phyloP scores from a whole-genome alignment of 2,888 invertebrate species.

The Erebia palarica region DNA sequence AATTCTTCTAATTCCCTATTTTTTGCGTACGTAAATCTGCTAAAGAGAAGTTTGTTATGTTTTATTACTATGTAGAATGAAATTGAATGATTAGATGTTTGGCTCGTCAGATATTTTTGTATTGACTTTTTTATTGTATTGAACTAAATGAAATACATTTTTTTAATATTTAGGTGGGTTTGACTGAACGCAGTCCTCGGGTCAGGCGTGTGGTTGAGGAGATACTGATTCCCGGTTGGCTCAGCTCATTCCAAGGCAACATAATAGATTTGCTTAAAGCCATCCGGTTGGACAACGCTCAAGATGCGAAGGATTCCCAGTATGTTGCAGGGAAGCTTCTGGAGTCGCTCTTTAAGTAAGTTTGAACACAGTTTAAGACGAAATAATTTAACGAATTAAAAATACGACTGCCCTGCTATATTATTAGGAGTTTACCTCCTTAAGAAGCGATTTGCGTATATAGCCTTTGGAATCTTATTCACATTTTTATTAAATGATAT shows the following conservation, averaged over 20 bases:
- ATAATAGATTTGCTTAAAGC: constrained; percentile 88
- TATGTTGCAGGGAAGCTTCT: constrained; percentile 76
- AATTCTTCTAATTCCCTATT: too few relatives aligned
- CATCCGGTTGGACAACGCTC: constrained; percentile 86
- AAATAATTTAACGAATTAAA: too few relatives aligned
- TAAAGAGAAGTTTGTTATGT: too few relatives aligned
- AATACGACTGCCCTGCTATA: too few relatives aligned
- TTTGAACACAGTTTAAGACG: too few relatives aligned
- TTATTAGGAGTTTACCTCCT: too few relatives aligned
- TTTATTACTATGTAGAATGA: too few relatives aligned
- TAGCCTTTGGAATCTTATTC: too few relatives aligned
- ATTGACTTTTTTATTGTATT: neutral
- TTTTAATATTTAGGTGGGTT: constrained; percentile 61
- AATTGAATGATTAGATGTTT: too few relatives aligned
- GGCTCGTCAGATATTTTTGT: neutral
- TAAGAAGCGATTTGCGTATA: too few relatives aligned
- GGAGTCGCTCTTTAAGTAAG: constrained; percentile 76
- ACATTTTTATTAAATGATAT: too few relatives aligned
- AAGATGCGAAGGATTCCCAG: constrained; percentile 77
- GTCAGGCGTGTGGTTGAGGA: constrained; percentile 78
- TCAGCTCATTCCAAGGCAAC: constrained; percentile 87
- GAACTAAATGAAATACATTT: neutral
- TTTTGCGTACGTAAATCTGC: too few relatives aligned
- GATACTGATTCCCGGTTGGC: constrained; percentile 88
- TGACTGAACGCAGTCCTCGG: constrained; percentile 72